Evolutionary conservation across 2,888 invertebrate species (phyloP).

Genomic region (Aleiodes testaceus): DNA sequence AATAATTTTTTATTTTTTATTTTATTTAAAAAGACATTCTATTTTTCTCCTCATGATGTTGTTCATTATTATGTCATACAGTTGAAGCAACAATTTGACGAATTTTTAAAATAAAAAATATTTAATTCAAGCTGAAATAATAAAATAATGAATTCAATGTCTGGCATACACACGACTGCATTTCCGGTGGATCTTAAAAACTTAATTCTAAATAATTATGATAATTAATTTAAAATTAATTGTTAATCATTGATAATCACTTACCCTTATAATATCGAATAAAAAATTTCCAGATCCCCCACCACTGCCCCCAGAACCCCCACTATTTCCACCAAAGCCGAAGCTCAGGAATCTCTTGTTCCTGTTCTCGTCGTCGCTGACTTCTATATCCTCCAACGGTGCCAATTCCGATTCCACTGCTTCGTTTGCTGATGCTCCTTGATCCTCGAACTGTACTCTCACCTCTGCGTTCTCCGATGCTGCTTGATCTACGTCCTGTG

Average conservation of each 20-base stretch:
- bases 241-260: constrained; percentile 68
- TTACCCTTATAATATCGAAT: constrained; percentile 91
- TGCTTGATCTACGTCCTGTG: constrained; percentile 70
- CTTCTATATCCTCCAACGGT: constrained; percentile 81
- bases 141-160: neutral
- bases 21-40: neutral
- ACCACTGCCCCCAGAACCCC: constrained; percentile 71
- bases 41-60: neutral
- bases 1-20: constrained; percentile 24
- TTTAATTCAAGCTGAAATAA: neutral
- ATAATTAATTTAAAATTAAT: too few species aligned
- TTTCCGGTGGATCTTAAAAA: neutral
- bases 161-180: too few species aligned
- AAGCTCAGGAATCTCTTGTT: constrained; percentile 87
- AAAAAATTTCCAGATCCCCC: constrained; percentile 91
- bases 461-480: constrained; percentile 80
- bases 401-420: constrained; percentile 81
- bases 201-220: too few species aligned
- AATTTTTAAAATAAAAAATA: neutral
- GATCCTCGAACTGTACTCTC: constrained; percentile 77
- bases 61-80: too few species aligned
- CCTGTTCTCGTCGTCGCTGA: constrained; percentile 86
- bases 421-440: constrained; percentile 78
- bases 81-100: too few species aligned
- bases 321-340: constrained; percentile 73